Base-by-base conservation (phyloP, 2,797 vertebrate species). In the Peromyscus attwateri region DNA sequence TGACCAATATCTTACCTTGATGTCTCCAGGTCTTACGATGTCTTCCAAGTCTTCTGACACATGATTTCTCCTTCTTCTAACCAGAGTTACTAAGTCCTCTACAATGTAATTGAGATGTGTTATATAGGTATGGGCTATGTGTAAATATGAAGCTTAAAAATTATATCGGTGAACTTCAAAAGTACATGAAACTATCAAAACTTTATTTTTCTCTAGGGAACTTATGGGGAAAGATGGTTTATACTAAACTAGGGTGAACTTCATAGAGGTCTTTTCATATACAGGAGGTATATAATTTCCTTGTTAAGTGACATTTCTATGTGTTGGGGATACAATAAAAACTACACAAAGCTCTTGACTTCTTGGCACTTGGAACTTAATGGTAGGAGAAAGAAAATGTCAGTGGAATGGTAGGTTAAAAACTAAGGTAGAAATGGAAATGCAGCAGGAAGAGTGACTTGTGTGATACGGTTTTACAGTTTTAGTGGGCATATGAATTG, bases 101-200 rank as follows among this genome's bases (percentile, higher is more conserved):
- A 8, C 27, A 77, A 49, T 90, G 27, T 88, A 75, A 52, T 46
- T 85, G 82, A 96, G 31, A 64, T 91, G 34, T 92, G 12, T 66
- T 92, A 64, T 23, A 70, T 70, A 75, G 17, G 9, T 52, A 12
- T 83, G 46, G 7, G 66, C 9, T 85, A 21, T 79, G 55, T 52
- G 12, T 92, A 75, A 81, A 91, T 84, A 91, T 91, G 34, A 37
- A 96, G 62, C 60, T 96, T 92, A 85, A 95, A 87, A 93, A 75
- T 87, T 57, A 73, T 40, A 71, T 57, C 87, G 71, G 55, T 84
- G 64, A 66, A 87, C 80, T 95, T 87, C 1, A 70, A 89, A 68
- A 89, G 68, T 10, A 70, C 40, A 80, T 84, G 31, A 94, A 37
- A 83, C 40, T 95, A 76, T 70, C 17, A 76, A 79, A 70, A 90